Percentiles rank a stretch among this genome's conserved stretches.
Conservation (phyloP, 2,888 invertebrate genomes). For the Embidobia sp. region DNA sequence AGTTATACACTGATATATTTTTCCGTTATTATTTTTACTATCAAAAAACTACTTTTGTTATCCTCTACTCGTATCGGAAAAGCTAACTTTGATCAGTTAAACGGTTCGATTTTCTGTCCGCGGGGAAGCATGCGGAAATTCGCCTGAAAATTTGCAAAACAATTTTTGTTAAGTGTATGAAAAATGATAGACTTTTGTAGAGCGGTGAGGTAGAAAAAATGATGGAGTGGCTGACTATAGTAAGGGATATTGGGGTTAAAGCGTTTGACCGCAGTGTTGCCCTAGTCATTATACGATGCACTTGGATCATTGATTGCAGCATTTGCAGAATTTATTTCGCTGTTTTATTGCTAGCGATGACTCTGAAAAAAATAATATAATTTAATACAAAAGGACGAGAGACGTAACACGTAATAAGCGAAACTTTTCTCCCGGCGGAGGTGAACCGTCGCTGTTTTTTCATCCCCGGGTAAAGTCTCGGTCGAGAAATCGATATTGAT, state of each 20-base stretch:
- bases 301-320: constrained; percentile 16
- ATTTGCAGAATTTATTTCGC: constrained; percentile 6
- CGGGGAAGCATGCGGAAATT: too few relatives aligned
- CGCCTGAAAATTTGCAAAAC: too few relatives aligned
- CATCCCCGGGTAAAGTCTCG: constrained; percentile 4
- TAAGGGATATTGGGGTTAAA: constrained; percentile 21
- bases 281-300: constrained; percentile 24
- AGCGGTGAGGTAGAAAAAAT: too few relatives aligned
- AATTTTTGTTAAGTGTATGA: too few relatives aligned
- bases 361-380: too few relatives aligned
- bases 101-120: too few relatives aligned
- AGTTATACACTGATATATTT: too few relatives aligned
- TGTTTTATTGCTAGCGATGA: neutral
- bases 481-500: constrained; percentile 34
- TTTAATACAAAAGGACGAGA: neutral
- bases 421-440: constrained; percentile 7
- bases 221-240: constrained; percentile 12
- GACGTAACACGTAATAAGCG: neutral
- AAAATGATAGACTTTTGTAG: too few relatives aligned
- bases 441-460: neutral
- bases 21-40: too few relatives aligned
- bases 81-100: too few relatives aligned
- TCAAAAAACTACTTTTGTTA: too few relatives aligned
- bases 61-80: too few relatives aligned
- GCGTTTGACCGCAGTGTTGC: constrained; percentile 19